A percentile compares a stretch with the other conserved stretches of the same genome.
Conservation (phyloP, 92 coral and sea anemone species). For the Desmophyllum pertusum region DNA sequence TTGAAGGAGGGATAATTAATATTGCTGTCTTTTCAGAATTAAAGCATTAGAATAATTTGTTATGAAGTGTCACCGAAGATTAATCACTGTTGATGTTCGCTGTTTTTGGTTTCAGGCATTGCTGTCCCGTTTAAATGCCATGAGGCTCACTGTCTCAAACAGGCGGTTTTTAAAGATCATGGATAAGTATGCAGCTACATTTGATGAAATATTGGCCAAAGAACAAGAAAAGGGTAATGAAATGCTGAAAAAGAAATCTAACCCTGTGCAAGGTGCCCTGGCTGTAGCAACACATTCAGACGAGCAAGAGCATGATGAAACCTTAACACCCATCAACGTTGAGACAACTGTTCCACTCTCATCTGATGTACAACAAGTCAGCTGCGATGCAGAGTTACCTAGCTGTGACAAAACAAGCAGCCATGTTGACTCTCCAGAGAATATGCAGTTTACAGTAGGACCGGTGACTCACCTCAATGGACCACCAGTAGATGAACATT, state of each 20-base stretch:
- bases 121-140: conserved; percentile 6
- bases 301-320: too few relatives aligned
- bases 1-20: too few relatives aligned
- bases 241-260: background rate
- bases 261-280: too few relatives aligned
- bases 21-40: too few relatives aligned
- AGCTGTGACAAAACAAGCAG: conserved; percentile 5
- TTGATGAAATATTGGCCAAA: background rate
- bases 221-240: background rate
- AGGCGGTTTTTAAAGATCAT: conserved; percentile 7
- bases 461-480: conserved; percentile 13
- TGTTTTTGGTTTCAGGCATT: conserved; percentile 8
- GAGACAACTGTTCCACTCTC: background rate
- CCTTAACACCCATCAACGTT: too few relatives aligned
- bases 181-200: conserved; percentile 26
- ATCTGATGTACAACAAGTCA: conserved; percentile 4
- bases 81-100: too few relatives aligned
- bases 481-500: background rate
- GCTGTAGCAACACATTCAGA: too few relatives aligned
- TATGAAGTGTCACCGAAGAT: too few relatives aligned
- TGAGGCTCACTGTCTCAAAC: conserved; percentile 39
- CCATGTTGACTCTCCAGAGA: conserved; percentile 25
- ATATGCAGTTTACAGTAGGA: conserved; percentile 40
- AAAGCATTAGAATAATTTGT: too few relatives aligned
- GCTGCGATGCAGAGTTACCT: background rate